Conservation (phyloP, 2,797 vertebrate genomes). For the Acipenser ruthenus region DNA sequence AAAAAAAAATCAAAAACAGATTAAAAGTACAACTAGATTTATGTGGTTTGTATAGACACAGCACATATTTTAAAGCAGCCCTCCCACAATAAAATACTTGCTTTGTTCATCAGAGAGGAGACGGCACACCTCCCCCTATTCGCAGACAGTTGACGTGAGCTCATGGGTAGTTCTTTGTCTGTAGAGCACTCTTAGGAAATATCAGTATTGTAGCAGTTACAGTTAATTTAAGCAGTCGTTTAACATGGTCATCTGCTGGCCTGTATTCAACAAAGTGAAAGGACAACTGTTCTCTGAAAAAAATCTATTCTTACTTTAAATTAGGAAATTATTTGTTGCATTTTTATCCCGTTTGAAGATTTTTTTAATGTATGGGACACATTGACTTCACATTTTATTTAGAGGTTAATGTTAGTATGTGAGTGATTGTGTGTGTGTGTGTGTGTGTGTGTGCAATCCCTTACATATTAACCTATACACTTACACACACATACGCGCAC, state of each 20-base stretch:
- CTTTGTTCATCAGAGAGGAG: not conserved
- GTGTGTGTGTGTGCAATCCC: too few species aligned
- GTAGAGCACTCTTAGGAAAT: not conserved
- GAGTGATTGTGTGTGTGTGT: too few species aligned
- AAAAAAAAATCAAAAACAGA: not conserved
- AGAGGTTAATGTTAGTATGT: too few species aligned
- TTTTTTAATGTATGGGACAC: too few species aligned
- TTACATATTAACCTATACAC: too few species aligned
- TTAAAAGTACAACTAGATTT: not conserved
- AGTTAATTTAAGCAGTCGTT: not conserved
- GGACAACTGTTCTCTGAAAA: not conserved
- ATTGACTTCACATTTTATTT: too few species aligned
- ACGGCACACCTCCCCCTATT: constrained; percentile 14
- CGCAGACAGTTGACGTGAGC: not conserved
- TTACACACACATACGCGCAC: too few species aligned
- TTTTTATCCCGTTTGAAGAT: too few species aligned
- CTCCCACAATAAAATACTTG: not conserved
- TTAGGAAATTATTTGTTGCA: too few species aligned
- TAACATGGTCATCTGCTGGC: not conserved
- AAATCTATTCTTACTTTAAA: not conserved
- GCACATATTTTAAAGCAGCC: not conserved
- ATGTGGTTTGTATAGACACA: not conserved
- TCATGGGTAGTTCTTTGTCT: constrained; percentile 20
- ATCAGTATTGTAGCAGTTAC: not conserved
- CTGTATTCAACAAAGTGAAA: not conserved